Conservation (phyloP, 2,113 vertebrate species). For the Chitala chitala region DNA sequence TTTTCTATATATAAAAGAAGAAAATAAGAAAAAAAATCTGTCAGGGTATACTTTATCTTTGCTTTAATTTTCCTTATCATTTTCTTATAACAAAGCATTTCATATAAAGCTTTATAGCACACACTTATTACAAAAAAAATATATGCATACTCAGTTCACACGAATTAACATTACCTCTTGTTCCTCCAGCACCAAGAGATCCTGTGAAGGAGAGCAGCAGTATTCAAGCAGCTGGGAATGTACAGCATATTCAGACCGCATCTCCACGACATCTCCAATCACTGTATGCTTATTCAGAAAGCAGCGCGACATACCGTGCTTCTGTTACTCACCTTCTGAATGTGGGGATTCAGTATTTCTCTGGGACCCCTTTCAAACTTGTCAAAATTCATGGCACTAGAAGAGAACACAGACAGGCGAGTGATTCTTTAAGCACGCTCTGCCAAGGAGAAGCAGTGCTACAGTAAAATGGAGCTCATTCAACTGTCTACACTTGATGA, state of each 20-base stretch:
- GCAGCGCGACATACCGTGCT: background rate
- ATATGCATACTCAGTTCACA: background rate
- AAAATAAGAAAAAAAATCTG: background rate
- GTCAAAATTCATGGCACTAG: conserved; percentile 96
- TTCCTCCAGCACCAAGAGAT: conserved; percentile 94
- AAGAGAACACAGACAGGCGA: conserved; percentile 31
- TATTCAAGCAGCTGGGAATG: conserved; percentile 14
- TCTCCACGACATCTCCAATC: background rate
- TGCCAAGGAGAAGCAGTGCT: background rate
- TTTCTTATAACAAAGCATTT: too few relatives aligned
- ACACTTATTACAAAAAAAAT: too few relatives aligned
- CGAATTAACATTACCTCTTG: conserved; percentile 81
- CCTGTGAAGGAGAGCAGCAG: conserved; percentile 62
- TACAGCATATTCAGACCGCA: background rate
- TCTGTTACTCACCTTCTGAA: conserved; percentile 82
- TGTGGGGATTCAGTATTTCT: conserved; percentile 93
- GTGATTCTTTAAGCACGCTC: background rate
- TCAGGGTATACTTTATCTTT: background rate
- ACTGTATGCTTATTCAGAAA: background rate
- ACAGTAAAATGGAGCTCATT: background rate
- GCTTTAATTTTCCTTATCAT: too few relatives aligned
- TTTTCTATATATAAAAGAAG: too few relatives aligned
- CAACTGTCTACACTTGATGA: background rate
- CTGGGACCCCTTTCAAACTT: conserved; percentile 92
- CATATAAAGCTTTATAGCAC: background rate